These are phyloP conservation scores for Odocoileus virginianus DNA, from an alignment of 2,113 vertebrate species.

Conservation along the genomic window DNA sequence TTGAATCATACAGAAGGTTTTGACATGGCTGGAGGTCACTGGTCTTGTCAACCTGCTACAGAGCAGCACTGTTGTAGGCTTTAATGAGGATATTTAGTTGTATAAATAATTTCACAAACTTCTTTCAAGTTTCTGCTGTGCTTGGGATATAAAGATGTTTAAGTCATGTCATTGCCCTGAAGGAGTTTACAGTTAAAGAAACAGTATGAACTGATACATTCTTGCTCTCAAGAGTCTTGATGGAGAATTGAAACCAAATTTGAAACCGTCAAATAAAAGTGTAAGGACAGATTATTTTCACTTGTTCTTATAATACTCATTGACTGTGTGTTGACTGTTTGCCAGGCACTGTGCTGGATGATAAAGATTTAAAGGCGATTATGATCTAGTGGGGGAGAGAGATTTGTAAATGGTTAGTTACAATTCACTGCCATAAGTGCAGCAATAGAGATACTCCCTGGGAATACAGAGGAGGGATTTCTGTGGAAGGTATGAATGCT, in stretches of 20 bases:
- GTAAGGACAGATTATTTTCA: not conserved
- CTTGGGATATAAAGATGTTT: constrained; percentile 7
- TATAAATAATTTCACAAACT: constrained; percentile 18
- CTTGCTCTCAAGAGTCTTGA: not conserved
- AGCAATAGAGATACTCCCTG: not conserved
- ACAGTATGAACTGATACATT: constrained; percentile 1
- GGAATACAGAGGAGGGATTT: not conserved
- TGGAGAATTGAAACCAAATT: constrained; percentile 42
- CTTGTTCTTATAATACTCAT: not conserved
- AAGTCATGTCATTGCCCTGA: constrained; percentile 6
- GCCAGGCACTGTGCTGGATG: not conserved
- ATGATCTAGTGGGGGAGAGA: not conserved
- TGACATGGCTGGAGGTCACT: not conserved
- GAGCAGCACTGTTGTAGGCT: not conserved
- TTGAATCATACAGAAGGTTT: constrained; percentile 28
- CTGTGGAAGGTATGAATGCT: not conserved
- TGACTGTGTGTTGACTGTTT: constrained; percentile 27
- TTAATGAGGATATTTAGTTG: not conserved
- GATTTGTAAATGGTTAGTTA: constrained; percentile 36
- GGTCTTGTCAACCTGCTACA: not conserved
- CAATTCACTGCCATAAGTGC: constrained; percentile 8
- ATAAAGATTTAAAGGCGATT: constrained; percentile 22
- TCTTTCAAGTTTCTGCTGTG: not conserved
- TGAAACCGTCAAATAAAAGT: constrained; percentile 29
- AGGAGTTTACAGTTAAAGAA: constrained; percentile 20